Evolutionary conservation across 2,797 vertebrate genomes (phyloP), one percentile per base, ranked within the genome.

Genomic region (Gouania willdenowi): DNA sequence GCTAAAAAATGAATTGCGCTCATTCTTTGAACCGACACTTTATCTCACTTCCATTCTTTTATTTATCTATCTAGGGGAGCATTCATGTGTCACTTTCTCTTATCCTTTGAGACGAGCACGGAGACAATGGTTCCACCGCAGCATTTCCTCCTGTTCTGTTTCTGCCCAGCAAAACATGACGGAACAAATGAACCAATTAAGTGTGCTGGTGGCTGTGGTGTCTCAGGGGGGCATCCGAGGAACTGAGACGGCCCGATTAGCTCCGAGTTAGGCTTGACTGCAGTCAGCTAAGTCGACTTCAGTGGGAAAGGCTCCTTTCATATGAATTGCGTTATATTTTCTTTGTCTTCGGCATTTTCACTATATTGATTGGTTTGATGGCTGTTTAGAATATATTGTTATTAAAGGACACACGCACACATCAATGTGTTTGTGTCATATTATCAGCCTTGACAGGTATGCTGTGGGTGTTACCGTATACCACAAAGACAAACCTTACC

Each of bases 171-270:
- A 85, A 82, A 86, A 88, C 79, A 85, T 88, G 83, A 87, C 82
- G 74, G 83, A 87, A 88, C 86, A 88, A 88, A 90, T 87, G 85
- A 87, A 86, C 75, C 87, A 88, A 88, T 88, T 88, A 89, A 87
- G 74, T 79, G 80, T 76, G 71, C 68, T 30, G 64, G 78, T 83
- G 82, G 74, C 83, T 79, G 65, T 49, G 64, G 58, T 43, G 67
- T 81, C 82, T 64, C 36, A 22, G 71, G 71, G 81, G 64, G 48
- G 38, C 57, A 70, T 75, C 68, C 73, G 49, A 70, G 74, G 73
- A 79, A 80, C 68, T 75, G 77, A 83, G 81, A 80, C 78, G 62
- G 76, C 67, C 79, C 80, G 81, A 85, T 83, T 84, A 83, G 72
- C 81, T 80, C 65, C 76, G 71, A 81, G 75, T 75, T 79, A 80